A percentile compares a stretch with the other conserved stretches of the same genome.
Conservation (phyloP, 2,888 invertebrate genomes). For the Schizotus pectinicornis region DNA sequence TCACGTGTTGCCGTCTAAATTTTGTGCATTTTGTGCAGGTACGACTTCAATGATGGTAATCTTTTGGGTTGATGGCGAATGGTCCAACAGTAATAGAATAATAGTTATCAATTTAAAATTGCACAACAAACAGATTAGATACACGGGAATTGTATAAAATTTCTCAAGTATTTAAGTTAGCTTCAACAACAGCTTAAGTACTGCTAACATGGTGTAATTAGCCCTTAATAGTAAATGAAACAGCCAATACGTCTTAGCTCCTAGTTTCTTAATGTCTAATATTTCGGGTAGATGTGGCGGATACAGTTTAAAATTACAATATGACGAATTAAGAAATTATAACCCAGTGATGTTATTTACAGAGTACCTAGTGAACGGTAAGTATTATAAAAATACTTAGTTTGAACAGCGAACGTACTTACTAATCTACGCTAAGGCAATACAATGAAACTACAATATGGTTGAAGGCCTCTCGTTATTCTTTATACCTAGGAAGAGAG, state of each 20-base stretch:
- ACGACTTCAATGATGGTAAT: no score
- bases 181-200: conserved; percentile 16
- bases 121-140: conserved; percentile 7
- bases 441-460: conserved; percentile 25
- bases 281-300: conserved; percentile 30
- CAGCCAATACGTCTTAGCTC: conserved; percentile 4
- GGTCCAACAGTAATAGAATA: no score
- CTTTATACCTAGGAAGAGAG: conserved; percentile 4
- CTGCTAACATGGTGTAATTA: conserved; percentile 19
- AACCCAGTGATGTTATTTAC: conserved; percentile 18
- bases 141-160: conserved; percentile 20
- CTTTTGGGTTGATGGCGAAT: no score
- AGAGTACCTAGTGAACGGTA: conserved; percentile 15
- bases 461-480: conserved; percentile 27
- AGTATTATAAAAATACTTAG: conserved; percentile 29
- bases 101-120: neutral
- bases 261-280: conserved; percentile 6
- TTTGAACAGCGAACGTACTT: conserved; percentile 17
- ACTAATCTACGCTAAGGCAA: conserved; percentile 26
- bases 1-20: no score
- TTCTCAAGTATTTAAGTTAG: conserved; percentile 3
- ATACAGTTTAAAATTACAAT: conserved; percentile 18
- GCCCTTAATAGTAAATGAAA: neutral
- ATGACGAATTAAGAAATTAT: conserved; percentile 21
- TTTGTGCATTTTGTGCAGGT: no score